These are phyloP conservation scores for Tyria jacobaeae DNA, from an alignment of 2,888 invertebrate species.

Conservation along the genomic window DNA sequence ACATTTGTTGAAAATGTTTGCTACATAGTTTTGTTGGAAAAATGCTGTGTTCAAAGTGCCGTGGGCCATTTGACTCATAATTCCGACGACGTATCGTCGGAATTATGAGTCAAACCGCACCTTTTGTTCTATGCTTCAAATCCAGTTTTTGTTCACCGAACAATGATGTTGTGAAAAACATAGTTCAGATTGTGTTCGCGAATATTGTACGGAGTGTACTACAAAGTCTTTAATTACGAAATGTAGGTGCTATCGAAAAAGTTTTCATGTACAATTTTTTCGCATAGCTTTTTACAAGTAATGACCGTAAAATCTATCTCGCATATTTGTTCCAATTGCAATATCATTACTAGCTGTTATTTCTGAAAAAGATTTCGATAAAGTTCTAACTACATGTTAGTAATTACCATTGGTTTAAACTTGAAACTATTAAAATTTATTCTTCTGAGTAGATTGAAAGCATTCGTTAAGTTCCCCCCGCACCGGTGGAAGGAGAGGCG, in stretches of 20 bases:
- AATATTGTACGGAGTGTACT: slow-evolving; percentile 25
- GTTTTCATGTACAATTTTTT: slow-evolving; percentile 19
- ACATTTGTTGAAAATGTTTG: background rate
- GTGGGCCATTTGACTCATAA: slow-evolving; percentile 43
- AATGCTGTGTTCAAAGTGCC: slow-evolving; percentile 27
- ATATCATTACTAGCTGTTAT: background rate
- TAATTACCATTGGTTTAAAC: slow-evolving; percentile 13
- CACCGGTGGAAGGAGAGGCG: background rate
- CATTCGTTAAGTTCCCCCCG: background rate
- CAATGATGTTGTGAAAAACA: slow-evolving; percentile 39
- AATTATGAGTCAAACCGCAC: slow-evolving; percentile 30
- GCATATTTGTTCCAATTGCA: too few relatives aligned
- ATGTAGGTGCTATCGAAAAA: slow-evolving; percentile 18
- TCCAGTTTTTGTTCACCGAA: slow-evolving; percentile 44
- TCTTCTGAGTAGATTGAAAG: slow-evolving; percentile 13
- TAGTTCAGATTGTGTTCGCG: slow-evolving; percentile 31
- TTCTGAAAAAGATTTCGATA: background rate
- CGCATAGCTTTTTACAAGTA: background rate
- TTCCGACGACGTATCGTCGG: too few relatives aligned
- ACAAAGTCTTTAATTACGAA: slow-evolving; percentile 26
- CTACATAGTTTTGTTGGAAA: slow-evolving; percentile 22
- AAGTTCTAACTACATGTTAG: slow-evolving; percentile 1
- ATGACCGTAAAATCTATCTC: background rate
- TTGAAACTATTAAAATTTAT: slow-evolving; percentile 26
- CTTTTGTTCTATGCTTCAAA: slow-evolving; percentile 47